Evolutionary conservation across 2,888 invertebrate genomes (phyloP), one percentile per base, ranked within the genome.

Genomic region (Noctua janthina): DNA sequence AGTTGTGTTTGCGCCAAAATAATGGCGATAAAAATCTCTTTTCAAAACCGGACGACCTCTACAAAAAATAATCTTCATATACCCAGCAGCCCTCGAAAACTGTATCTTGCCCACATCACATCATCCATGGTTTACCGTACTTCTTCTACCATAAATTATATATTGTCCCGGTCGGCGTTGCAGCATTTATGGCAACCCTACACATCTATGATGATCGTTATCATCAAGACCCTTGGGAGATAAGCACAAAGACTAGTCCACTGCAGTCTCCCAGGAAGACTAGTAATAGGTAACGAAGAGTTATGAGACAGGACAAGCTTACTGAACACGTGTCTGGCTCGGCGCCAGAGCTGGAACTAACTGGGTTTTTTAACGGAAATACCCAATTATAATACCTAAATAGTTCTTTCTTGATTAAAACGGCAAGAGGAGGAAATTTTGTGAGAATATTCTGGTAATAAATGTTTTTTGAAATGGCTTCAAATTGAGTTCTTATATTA

Each of bases 321-420:
- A 79, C 70, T 76, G 79, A 86, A 70, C 75, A 73, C 7, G 35
- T 20, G 20, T 0, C 70, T 80, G 85, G 85, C 87, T 15, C 17
- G 13, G 3, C 23, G 87, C 85, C 85, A 85, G 54, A 8, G 15
- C 43, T 39, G 6, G 1, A 13, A 73, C 71, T 59, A 39, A 70
- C 62, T 54, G 66, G 43, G 10, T 20, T 67, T 74, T 74, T 62
- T 51, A 49, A 81, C 87, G 84, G 85, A 87, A 85, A 85, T 80
- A 72, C 76, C 68, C 84, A 84, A 80, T 85, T 84, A 69, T 62
- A 69, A 67, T 74, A 80, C 82, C 69, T 74, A 74, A 80, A 84
- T 67, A 74, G 67, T 54, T 68, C 1, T 68, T 74, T 35, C 8
- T 20, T 70, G 5, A n/a, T 67, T 59, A 35, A 81, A 74, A 62